A percentile compares a stretch with the other conserved stretches of the same genome.
Conservation (phyloP, 2,797 vertebrate genomes). For the Sebastolobus altivelis region DNA sequence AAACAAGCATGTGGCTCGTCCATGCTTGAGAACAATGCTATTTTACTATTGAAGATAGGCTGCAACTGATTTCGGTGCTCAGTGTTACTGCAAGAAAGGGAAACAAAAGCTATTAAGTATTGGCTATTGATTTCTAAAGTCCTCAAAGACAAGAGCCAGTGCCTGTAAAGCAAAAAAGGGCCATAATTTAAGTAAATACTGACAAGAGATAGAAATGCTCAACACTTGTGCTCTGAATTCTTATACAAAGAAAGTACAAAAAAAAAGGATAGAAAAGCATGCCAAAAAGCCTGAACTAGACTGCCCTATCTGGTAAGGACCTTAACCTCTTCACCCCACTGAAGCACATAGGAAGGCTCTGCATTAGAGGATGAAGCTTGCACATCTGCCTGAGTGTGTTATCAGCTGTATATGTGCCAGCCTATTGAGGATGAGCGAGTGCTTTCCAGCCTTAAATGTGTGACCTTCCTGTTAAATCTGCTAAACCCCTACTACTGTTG, state of each 20-base stretch:
- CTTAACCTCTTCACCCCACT: constrained; percentile 3
- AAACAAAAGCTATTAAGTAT: neutral
- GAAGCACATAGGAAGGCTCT: constrained; percentile 14
- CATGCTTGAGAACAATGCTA: neutral
- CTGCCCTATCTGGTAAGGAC: neutral
- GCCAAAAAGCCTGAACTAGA: neutral
- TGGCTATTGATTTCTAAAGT: neutral
- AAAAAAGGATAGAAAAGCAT: neutral
- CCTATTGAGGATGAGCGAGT: neutral
- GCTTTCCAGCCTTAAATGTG: constrained; percentile 11
- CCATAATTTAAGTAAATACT: neutral
- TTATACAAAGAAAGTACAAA: neutral
- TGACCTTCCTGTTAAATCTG: constrained; percentile 31
- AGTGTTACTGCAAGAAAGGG: neutral
- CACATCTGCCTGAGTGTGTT: constrained; percentile 30
- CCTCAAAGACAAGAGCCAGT: too few species aligned
- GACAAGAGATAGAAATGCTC: neutral
- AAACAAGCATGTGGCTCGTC: constrained; percentile 17
- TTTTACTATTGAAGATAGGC: neutral
- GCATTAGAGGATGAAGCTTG: constrained; percentile 44
- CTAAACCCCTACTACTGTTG: neutral
- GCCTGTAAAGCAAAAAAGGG: neutral
- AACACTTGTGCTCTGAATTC: constrained; percentile 9
- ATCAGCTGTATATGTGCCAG: constrained; percentile 18
- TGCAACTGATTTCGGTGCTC: neutral